Evolutionary conservation across 2,113 vertebrate species (phyloP), one percentile per base, ranked within the genome.

Genomic region (Narcine bancroftii): DNA sequence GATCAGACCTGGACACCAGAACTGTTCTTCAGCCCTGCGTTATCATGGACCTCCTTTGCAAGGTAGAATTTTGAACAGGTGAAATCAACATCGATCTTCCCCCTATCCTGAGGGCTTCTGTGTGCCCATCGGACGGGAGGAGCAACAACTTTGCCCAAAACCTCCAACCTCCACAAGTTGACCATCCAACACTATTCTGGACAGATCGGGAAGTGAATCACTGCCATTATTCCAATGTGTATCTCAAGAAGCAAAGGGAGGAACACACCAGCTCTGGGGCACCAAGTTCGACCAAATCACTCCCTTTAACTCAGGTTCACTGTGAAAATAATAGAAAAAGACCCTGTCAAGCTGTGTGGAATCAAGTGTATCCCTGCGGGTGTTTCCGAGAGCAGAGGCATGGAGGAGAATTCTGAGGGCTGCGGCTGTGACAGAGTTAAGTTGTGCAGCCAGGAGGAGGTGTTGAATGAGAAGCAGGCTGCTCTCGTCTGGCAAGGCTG

Each of bases 401-500:
- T 36, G 81, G 29, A 60, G n/a, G 15, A 19, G 33, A 60, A 24
- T 21, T 91, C 39, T 69, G 89, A 91, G 89, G 10, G 71, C 21
- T 91, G 89, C 2, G 89, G 89, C 65, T 91, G 63, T 69, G 36
- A 91, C 89, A 91, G 89, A 91, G 89, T 91, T 91, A 91, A 91
- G 26, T 69, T 69, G 63, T 69, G 42, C 36, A 91, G 65, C 63
- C 42, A 69, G 89, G 60, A 91, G 89, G 45, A 91, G 89, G 89
- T 91, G 89, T 91, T 63, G 89, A 91, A 91, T 69, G 89, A 91
- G 89, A 91, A 47, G 65, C 89, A 91, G 89, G 42, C 89, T 91
- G 89, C 71, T 91, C 63, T 91, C 45, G 89, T 71, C 89, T 91
- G 89, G 89, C 39, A 69, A 36, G 65, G 89, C 89, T 91, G 89